Evolutionary conservation across 1,140 invertebrate species (phyloP), one percentile per base, ranked within the genome.

Genomic region (Ganaspis sp.): DNA sequence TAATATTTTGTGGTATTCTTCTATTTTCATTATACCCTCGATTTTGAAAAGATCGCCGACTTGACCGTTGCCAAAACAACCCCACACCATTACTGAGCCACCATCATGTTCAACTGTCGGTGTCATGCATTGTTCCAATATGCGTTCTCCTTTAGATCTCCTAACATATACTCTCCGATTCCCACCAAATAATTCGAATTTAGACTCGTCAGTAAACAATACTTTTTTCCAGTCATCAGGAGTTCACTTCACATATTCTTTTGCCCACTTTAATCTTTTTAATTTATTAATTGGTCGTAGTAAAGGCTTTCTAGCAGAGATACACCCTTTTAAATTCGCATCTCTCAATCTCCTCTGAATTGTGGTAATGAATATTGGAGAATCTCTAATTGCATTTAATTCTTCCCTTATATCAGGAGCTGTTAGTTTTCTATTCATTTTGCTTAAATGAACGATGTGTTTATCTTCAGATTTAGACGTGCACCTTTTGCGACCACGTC

Each of bases 111-210:
- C n/a, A n/a, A 38, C 37, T 38, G 37, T 38, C 9, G 37, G 37
- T 38, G 37, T 38, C 4, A 38, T 38, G 37, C 37, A 38, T 38
- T 38, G 37, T 4, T 38, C 37, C 37, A 38, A 6, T 9, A 38
- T 38, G 4, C 37, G 37, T 38, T 38, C 37, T 38, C 9, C 37
- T 6, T 38, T 38, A 38, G 37, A 6, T 38, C 37, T 38, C 9
- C n/a, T n/a, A n/a, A 85, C 74, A 23, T 71, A 76, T n/a, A 74
- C n/a, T 49, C 69, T 71, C 8, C 74, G 38, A 26, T 79, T 74
- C 9, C 11, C 23, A 0, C 77, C 80, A 75, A 83, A 85, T 38
- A 81, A n/a, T 72, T 86, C 77, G 76, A 85, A 84, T 73, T 79
- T 84, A 1, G 73, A 77, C 64, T 83, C 74, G 21, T 81, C 77